Evolutionary conservation across 1,140 invertebrate species (phyloP).

Genomic region (Zaprionus tsacasi): DNA sequence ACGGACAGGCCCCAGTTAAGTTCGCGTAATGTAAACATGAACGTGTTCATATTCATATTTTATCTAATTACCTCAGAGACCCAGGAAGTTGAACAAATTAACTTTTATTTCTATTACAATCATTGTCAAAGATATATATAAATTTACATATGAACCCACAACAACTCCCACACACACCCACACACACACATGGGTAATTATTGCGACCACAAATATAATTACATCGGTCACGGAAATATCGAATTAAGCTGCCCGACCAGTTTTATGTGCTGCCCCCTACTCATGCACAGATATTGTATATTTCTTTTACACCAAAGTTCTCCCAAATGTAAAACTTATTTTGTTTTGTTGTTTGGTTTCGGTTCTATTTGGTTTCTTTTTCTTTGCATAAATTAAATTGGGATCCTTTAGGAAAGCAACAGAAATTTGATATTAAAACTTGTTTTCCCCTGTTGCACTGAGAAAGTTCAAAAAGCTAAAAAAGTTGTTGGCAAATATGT

Average conservation of each 20-base stretch:
- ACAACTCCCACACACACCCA: background rate
- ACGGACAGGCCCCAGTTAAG: background rate
- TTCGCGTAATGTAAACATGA: background rate
- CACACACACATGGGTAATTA: conserved; percentile 40
- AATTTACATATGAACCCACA: conserved; percentile 6
- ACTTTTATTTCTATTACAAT: conserved; percentile 53
- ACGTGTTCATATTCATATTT: background rate
- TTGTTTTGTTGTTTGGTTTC: conserved; percentile 32
- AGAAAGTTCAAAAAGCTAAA: background rate
- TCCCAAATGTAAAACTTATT: conserved; percentile 12
- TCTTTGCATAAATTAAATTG: conserved; percentile 54
- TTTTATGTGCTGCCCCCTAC: background rate
- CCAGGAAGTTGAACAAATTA: conserved; percentile 20
- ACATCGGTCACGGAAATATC: conserved; percentile 74
- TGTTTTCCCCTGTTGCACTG: conserved; percentile 10
- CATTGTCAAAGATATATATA: conserved; percentile 21
- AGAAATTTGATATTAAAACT: conserved; percentile 41
- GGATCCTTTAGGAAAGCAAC: conserved; percentile 3
- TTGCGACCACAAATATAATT: conserved; percentile 62
- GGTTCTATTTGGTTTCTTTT: conserved; percentile 19
- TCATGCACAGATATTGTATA: conserved; percentile 17
- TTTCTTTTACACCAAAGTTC: conserved; percentile 15
- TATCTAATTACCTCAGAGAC: background rate
- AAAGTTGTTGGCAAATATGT: conserved; percentile 12
- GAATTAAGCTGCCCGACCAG: conserved; percentile 54